Evolutionary conservation across 2,888 invertebrate species (phyloP).

Genomic region (Micoletzkya japonica): DNA sequence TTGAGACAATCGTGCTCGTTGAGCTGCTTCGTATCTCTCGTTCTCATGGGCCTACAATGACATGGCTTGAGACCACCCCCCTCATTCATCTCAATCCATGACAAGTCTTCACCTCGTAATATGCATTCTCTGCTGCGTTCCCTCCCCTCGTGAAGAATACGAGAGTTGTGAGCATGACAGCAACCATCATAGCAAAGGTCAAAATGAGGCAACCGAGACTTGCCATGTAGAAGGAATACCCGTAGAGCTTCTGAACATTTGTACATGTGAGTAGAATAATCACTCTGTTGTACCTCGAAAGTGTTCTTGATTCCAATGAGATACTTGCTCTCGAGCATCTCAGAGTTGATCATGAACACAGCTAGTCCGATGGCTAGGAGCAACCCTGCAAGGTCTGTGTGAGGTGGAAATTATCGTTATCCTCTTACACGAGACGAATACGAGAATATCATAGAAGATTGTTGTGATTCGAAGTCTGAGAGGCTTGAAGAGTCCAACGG

Average conservation of each 20-base stretch:
- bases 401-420: no score
- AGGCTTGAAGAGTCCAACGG: slow-evolving; percentile 45
- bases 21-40: background rate
- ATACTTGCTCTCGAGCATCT: slow-evolving; percentile 62
- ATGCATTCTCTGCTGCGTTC: slow-evolving; percentile 25
- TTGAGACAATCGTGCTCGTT: slow-evolving; percentile 12
- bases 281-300: slow-evolving; percentile 41
- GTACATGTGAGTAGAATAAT: background rate
- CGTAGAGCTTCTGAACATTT: slow-evolving; percentile 54
- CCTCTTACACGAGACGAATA: slow-evolving; percentile 18
- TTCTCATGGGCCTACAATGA: slow-evolving; percentile 13
- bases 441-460: slow-evolving; percentile 4
- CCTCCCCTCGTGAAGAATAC: slow-evolving; percentile 48
- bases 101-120: slow-evolving; percentile 10
- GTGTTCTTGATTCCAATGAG: slow-evolving; percentile 59
- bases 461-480: slow-evolving; percentile 9
- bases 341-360: slow-evolving; percentile 62
- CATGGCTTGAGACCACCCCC: no score
- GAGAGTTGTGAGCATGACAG: slow-evolving; percentile 51
- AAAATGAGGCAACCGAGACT: slow-evolving; percentile 51
- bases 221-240: slow-evolving; percentile 62
- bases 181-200: slow-evolving; percentile 51
- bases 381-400: slow-evolving; percentile 52
- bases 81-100: background rate
- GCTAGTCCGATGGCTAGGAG: slow-evolving; percentile 50